Conservation (phyloP, 2,113 vertebrate species). For the Hystrix brachyura region DNA sequence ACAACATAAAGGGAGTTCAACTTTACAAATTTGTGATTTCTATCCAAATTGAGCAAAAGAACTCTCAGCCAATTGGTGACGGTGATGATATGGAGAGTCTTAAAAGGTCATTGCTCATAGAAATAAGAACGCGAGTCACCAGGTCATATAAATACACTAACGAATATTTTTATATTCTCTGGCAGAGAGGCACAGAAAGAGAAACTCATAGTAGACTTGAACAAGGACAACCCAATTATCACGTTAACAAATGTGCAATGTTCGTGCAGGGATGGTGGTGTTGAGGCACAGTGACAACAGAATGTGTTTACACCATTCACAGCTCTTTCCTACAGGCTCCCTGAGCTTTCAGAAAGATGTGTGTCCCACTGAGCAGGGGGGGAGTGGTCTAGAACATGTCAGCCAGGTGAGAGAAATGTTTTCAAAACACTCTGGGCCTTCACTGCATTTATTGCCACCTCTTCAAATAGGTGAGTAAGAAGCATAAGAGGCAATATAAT, state of each 20-base stretch:
- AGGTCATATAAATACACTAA: not conserved
- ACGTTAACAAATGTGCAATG: not conserved
- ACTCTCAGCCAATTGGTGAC: not conserved
- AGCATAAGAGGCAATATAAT: not conserved
- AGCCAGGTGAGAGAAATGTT: not conserved
- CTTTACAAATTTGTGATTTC: not conserved
- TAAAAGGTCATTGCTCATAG: not conserved
- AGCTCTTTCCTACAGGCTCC: not conserved
- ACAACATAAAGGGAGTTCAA: not conserved
- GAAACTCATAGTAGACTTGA: not conserved
- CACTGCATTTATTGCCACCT: not conserved
- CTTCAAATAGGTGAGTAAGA: not conserved
- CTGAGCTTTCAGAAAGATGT: not conserved
- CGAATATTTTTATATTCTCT: not conserved
- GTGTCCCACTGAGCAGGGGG: not conserved
- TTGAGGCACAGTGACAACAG: rapidly evolving
- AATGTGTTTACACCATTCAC: not conserved
- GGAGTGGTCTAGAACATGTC: not conserved
- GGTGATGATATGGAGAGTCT: not conserved
- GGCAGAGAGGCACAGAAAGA: not conserved
- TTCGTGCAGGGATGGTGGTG: too few relatives aligned
- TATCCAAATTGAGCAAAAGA: not conserved
- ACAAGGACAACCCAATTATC: not conserved
- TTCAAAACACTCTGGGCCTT: not conserved
- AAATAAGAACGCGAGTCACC: not conserved